Evolutionary conservation across 2,113 vertebrate genomes (phyloP).

Genomic region (Pachyramphus minor): DNA sequence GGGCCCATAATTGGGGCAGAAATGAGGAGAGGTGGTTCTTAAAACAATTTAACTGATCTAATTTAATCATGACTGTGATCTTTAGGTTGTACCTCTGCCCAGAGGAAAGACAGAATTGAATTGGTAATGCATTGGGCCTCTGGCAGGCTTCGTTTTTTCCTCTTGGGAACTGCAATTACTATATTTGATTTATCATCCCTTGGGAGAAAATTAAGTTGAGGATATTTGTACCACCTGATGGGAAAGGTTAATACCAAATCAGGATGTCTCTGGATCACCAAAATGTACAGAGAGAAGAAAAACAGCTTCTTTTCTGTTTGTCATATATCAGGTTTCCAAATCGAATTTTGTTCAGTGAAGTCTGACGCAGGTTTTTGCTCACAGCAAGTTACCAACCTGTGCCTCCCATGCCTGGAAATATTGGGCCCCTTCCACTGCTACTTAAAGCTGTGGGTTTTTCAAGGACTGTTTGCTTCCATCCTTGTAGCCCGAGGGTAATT

Average conservation of each 20-base stretch:
- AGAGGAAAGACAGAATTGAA: conserved; percentile 42
- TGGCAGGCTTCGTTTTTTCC: conserved; percentile 2
- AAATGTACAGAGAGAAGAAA: not conserved
- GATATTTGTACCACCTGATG: not conserved
- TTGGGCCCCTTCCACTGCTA: not conserved
- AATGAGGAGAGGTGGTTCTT: conserved; percentile 28
- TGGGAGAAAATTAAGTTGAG: conserved; percentile 59
- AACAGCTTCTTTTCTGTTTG: not conserved
- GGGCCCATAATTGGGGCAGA: not conserved
- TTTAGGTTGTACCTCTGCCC: conserved; percentile 46
- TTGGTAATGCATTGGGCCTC: conserved; percentile 43
- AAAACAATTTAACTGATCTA: conserved; percentile 50
- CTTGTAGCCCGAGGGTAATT: not conserved
- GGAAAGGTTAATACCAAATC: conserved; percentile 40
- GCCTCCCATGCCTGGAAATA: not conserved
- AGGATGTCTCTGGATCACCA: not conserved
- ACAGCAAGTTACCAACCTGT: not conserved
- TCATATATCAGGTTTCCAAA: not conserved
- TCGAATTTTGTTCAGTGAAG: not conserved
- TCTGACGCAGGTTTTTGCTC: not conserved
- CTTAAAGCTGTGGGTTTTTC: not conserved
- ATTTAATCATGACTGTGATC: conserved; percentile 48
- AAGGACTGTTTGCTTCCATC: not conserved
- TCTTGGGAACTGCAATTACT: conserved; percentile 41
- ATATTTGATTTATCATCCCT: not conserved